phyloP scores from a whole-genome alignment of 2,113 vertebrate genomes.

The Pontoporia blainvillei region DNA sequence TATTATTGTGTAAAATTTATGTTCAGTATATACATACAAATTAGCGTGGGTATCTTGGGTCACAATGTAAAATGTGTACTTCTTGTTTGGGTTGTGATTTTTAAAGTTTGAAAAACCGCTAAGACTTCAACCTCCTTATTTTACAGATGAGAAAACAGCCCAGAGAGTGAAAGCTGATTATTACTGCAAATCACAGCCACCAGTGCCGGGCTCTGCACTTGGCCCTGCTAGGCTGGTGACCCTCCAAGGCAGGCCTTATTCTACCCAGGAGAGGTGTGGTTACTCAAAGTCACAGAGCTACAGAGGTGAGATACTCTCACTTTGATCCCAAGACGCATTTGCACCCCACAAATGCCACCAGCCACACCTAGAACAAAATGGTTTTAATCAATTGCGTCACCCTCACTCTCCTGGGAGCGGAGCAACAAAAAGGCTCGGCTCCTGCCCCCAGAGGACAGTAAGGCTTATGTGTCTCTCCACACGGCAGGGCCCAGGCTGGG shows the following conservation, averaged over 20 bases:
- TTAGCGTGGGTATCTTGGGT: background rate
- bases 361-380: constrained; percentile 76
- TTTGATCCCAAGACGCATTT: constrained; percentile 17
- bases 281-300: background rate
- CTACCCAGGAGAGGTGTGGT: background rate
- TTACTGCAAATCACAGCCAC: background rate
- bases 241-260: background rate
- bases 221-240: background rate
- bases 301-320: background rate
- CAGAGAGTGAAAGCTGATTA: constrained; percentile 15
- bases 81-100: constrained; percentile 4
- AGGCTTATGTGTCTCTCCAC: constrained; percentile 83
- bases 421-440: constrained; percentile 83
- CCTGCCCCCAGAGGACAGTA: constrained; percentile 81
- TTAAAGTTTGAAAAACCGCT: constrained; percentile 11
- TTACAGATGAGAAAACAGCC: constrained; percentile 1
- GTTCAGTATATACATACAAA: background rate
- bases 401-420: constrained; percentile 84
- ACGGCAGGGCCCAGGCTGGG: constrained; percentile 72
- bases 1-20: background rate
- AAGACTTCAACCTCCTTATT: constrained; percentile 8
- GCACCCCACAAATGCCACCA: constrained; percentile 63
- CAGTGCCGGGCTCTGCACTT: background rate
- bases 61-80: background rate
- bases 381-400: constrained; percentile 84